A percentile compares a stretch with the other conserved stretches of the same genome.
These are phyloP conservation scores for Nasonia longicornis DNA, from an alignment of 1,140 invertebrate species.

Conservation along the genomic window DNA sequence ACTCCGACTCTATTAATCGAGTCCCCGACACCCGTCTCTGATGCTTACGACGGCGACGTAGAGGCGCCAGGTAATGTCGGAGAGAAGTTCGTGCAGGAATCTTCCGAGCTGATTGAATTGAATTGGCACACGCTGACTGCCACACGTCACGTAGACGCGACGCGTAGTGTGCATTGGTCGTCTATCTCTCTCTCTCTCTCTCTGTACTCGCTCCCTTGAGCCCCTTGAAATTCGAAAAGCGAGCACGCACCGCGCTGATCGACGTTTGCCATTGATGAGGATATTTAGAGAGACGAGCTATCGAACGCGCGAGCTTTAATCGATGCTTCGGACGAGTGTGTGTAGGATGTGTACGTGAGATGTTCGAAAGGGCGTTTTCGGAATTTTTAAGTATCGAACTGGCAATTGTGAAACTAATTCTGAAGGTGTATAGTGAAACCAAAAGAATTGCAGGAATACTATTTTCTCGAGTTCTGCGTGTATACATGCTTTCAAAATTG, in stretches of 20 bases:
- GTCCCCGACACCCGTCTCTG: neutral
- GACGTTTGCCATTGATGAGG: neutral
- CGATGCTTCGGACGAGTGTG: neutral
- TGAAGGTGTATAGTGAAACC: too few relatives aligned
- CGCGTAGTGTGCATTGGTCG: neutral
- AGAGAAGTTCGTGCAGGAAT: slow-evolving; percentile 33
- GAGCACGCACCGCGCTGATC: neutral
- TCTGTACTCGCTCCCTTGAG: neutral
- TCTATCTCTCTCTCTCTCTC: neutral
- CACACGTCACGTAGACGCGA: slow-evolving; percentile 29
- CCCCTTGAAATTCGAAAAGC: neutral
- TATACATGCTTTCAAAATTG: too few relatives aligned
- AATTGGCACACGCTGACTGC: slow-evolving; percentile 32
- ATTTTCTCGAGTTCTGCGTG: too few relatives aligned
- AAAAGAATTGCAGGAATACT: too few relatives aligned
- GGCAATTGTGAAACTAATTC: too few relatives aligned
- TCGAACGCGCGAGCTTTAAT: neutral
- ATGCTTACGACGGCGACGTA: neutral
- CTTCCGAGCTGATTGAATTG: slow-evolving; percentile 44
- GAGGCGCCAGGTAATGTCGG: slow-evolving; percentile 18
- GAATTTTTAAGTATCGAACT: neutral
- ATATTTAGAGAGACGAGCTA: neutral
- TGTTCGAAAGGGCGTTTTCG: neutral
- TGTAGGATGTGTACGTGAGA: neutral
- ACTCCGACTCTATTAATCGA: neutral